Base-by-base conservation (phyloP, 2,888 invertebrate genomes). In the Polydrusus tereticollis region DNA sequence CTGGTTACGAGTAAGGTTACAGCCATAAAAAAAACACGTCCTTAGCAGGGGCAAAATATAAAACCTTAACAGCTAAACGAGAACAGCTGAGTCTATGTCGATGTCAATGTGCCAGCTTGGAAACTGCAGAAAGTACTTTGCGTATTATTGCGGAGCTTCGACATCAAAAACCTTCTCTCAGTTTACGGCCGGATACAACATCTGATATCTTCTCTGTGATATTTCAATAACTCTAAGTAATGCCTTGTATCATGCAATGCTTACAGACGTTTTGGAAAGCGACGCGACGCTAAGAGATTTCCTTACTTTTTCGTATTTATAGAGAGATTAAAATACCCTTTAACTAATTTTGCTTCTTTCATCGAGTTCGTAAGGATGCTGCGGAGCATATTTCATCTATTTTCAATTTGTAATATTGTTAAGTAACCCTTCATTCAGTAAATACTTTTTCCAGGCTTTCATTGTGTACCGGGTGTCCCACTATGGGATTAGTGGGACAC, bases 181-280 rank as follows among this genome's bases (percentile, higher is more conserved):
- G n/a, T 62, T 59, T 65, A 67, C 64, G 50, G 64, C 20, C 69
- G 57, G 23, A 45, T 47, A 26, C 65, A 41, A 12, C 41, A 77
- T 77, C 75, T 75, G 74, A 74, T 73, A 74, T 70, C 69, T 71
- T 69, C 68, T 69, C 67, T 72, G 69, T 71, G 76, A 78, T 78
- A 78, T 78, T 79, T 79, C 80, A 80, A 80, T 80, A 80, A 79
- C 70, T 69, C 77, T 80, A 78, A 80, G 80, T 80, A 78, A 80
- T 76, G 76, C 76, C 77, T 75, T 76, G 74, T 67, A 69, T 68
- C 60, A 60, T 60, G 68, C 26, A 29, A 58, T 58, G 41, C 21
- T 38, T 21, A n/a, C 41, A 38, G 38, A 38, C 41, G 38, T 21
- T 58, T 38, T 57, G 10, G 33, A 20, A 45, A 20, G 45, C 10